Evolutionary conservation across 2,888 invertebrate genomes (phyloP).

Genomic region (Mystacides longicornis): DNA sequence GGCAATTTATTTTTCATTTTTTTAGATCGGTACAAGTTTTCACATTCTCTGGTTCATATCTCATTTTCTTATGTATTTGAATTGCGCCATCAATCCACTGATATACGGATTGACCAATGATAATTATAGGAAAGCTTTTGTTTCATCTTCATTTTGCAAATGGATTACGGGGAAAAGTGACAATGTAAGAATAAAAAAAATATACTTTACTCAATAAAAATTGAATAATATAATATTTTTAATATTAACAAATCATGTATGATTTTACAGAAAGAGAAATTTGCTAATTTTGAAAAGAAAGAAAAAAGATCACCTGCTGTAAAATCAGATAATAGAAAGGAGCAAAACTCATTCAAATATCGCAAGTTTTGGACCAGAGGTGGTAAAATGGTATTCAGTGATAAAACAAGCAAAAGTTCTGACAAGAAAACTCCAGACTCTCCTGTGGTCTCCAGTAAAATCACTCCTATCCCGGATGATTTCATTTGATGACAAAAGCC

Average conservation of each 20-base stretch:
- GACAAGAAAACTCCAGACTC: neutral
- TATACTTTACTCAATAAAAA: neutral
- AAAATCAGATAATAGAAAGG: constrained; percentile 1
- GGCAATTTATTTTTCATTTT: neutral
- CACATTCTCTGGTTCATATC: constrained; percentile 59
- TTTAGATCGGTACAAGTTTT: constrained; percentile 50
- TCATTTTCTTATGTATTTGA: constrained; percentile 61
- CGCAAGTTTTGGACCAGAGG: neutral
- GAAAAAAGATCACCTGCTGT: too few relatives aligned
- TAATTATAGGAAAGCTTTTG: constrained; percentile 60
- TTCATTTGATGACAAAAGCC: too few relatives aligned
- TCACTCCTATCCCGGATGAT: constrained; percentile 10
- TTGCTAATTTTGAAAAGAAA: neutral
- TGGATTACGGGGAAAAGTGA: constrained; percentile 33
- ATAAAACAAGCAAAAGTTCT: neutral
- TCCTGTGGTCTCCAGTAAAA: constrained; percentile 11
- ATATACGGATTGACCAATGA: constrained; percentile 71
- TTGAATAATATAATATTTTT: too few relatives aligned
- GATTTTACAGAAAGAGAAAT: constrained; percentile 1
- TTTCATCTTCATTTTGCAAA: constrained; percentile 43
- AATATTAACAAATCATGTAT: too few relatives aligned
- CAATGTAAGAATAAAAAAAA: constrained; percentile 9
- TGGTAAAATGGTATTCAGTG: constrained; percentile 6
- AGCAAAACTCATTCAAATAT: neutral
- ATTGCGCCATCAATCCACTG: constrained; percentile 68